These are phyloP conservation scores for Athene cunicularia DNA, from an alignment of 2,113 vertebrate genomes.

Conservation along the genomic window DNA sequence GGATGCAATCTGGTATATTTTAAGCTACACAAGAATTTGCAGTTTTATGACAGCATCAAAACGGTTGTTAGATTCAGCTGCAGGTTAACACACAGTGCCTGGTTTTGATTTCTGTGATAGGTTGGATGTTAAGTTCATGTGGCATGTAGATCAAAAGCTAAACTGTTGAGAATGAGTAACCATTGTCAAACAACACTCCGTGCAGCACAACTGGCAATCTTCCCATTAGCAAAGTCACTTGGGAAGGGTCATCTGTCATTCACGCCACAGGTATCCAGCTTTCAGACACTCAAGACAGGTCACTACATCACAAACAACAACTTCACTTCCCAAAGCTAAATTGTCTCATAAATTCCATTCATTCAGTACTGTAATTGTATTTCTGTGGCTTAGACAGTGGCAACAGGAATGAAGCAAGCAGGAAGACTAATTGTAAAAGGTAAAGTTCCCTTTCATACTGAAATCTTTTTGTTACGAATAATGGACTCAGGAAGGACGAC, in stretches of 20 bases:
- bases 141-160: not conserved
- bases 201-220: not conserved
- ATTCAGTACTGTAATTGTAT: not conserved
- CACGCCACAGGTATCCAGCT: not conserved
- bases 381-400: not conserved
- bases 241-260: not conserved
- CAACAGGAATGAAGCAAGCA: not conserved
- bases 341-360: not conserved
- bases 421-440: not conserved
- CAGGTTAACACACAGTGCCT: not conserved
- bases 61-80: not conserved
- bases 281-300: not conserved
- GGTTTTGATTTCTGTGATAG: not conserved
- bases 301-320: not conserved
- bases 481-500: not conserved
- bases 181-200: not conserved
- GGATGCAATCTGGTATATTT: not conserved
- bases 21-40: not conserved
- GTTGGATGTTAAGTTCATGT: not conserved
- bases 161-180: not conserved
- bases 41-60: not conserved
- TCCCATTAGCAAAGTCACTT: fast-evolving
- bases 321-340: not conserved
- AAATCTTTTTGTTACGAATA: not conserved
- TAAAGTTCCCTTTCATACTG: not conserved